These are phyloP conservation scores for Trachymyrmex cornetzi DNA, from an alignment of 1,140 invertebrate species.

Conservation along the genomic window DNA sequence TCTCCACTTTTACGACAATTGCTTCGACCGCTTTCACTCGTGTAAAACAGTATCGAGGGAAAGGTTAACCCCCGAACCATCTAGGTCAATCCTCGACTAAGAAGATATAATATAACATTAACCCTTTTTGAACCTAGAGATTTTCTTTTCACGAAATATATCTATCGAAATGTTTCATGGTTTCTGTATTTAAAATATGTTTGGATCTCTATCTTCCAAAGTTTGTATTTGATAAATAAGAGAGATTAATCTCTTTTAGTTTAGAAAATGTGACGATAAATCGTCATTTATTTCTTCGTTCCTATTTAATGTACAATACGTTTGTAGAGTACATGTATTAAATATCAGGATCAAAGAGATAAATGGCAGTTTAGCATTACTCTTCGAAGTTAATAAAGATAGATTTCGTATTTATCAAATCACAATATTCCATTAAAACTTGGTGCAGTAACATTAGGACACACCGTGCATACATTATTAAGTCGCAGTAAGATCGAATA, in stretches of 20 bases:
- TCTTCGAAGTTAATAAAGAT: neutral
- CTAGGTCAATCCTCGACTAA: constrained; percentile 42
- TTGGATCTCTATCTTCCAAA: neutral
- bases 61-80: constrained; percentile 36
- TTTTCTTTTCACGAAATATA: neutral
- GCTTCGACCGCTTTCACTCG: constrained; percentile 54
- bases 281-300: neutral
- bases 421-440: constrained; percentile 2
- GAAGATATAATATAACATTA: constrained; percentile 47
- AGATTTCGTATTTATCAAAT: constrained; percentile 2
- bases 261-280: neutral
- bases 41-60: constrained; percentile 44
- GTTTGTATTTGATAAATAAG: neutral
- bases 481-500: constrained; percentile 11
- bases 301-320: neutral
- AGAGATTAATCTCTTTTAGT: neutral
- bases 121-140: neutral
- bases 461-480: neutral
- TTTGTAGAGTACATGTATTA: neutral
- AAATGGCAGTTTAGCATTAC: neutral
- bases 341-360: neutral
- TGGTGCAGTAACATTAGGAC: neutral
- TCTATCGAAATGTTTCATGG: neutral
- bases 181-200: neutral
- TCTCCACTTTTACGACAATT: constrained; percentile 33